phyloP scores from a whole-genome alignment of 2,888 invertebrate species.

The Eulithis testata region DNA sequence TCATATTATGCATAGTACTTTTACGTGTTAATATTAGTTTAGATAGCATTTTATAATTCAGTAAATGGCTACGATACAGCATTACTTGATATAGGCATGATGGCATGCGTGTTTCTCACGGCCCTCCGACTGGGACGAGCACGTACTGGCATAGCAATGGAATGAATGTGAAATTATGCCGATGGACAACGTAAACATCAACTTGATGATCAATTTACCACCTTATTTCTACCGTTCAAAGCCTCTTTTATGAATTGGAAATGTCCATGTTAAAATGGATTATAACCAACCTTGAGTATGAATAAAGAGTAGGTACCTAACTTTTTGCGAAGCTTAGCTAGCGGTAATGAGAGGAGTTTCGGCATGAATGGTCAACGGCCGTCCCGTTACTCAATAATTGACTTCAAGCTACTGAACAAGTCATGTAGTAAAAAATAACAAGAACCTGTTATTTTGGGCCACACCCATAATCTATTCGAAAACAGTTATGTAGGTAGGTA shows the following conservation, averaged over 20 bases:
- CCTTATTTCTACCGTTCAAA: constrained; percentile 37
- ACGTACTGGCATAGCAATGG: constrained; percentile 55
- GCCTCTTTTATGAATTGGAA: constrained; percentile 21
- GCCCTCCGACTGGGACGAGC: constrained; percentile 59
- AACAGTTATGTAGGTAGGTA: too few species aligned
- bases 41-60: constrained; percentile 24
- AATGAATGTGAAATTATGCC: constrained; percentile 71
- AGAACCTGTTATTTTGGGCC: constrained; percentile 7
- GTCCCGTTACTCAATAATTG: constrained; percentile 38
- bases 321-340: constrained; percentile 37
- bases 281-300: constrained; percentile 35
- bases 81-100: constrained; percentile 55
- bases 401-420: constrained; percentile 17
- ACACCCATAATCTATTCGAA: constrained; percentile 1
- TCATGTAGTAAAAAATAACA: constrained; percentile 12
- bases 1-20: too few species aligned
- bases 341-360: constrained; percentile 43
- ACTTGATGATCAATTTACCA: constrained; percentile 32
- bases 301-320: constrained; percentile 29
- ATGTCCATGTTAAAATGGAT: constrained; percentile 36
- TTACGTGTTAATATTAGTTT: constrained; percentile 20
- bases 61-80: constrained; percentile 37
- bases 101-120: constrained; percentile 73
- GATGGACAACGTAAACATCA: constrained; percentile 46
- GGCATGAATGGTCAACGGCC: constrained; percentile 24